Evolutionary conservation across 2,888 invertebrate species (phyloP).

Genomic region (Incurvaria masculella): DNA sequence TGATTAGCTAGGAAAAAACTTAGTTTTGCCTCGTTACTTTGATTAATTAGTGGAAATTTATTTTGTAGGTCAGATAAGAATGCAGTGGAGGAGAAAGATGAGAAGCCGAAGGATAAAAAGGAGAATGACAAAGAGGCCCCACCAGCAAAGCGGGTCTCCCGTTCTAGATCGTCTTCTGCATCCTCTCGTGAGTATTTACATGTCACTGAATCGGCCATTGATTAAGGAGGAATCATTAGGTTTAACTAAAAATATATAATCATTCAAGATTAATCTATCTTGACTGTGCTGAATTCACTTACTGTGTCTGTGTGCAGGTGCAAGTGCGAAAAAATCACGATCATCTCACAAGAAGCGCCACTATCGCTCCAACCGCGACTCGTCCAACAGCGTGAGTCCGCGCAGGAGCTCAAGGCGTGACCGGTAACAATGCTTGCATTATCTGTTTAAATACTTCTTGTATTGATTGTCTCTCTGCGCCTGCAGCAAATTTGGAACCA

Average conservation of each 20-base stretch:
- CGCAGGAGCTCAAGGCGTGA: slow-evolving; percentile 55
- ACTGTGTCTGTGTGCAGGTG: too few relatives aligned
- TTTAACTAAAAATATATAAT: too few relatives aligned
- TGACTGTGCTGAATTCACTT: too few relatives aligned
- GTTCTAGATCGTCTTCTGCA: slow-evolving; percentile 38
- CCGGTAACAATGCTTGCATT: too few relatives aligned
- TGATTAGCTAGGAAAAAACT: too few relatives aligned
- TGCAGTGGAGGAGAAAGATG: slow-evolving; percentile 29
- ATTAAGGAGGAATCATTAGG: too few relatives aligned
- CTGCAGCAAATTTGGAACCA: too few relatives aligned
- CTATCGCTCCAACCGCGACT: slow-evolving; percentile 83
- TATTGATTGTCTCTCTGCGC: too few relatives aligned
- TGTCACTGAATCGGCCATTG: too few relatives aligned
- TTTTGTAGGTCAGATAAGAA: slow-evolving; percentile 25
- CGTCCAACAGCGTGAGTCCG: slow-evolving; percentile 61
- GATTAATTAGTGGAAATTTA: neutral
- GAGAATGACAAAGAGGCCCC: too few relatives aligned
- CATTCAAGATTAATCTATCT: too few relatives aligned
- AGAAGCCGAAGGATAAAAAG: slow-evolving; percentile 37
- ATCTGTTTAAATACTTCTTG: too few relatives aligned
- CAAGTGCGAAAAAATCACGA: slow-evolving; percentile 70
- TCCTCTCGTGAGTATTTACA: slow-evolving; percentile 41
- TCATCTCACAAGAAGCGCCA: slow-evolving; percentile 84
- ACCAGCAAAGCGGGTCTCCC: slow-evolving; percentile 37
- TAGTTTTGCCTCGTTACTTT: neutral